Evolutionary conservation across 2,797 vertebrate genomes (phyloP), one percentile per base, ranked within the genome.

Genomic region (Thamnophis elegans): DNA sequence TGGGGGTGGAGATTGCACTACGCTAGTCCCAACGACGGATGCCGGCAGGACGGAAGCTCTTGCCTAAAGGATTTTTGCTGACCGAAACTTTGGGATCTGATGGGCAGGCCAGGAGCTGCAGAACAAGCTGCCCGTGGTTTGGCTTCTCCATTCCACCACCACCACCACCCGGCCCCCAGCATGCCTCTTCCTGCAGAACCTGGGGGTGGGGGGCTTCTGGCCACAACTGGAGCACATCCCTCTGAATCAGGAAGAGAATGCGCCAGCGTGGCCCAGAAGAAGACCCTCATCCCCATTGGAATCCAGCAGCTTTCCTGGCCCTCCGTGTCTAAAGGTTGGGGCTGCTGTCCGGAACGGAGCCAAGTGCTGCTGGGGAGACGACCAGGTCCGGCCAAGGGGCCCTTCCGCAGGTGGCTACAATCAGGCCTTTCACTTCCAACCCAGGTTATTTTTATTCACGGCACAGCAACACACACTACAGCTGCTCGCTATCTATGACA

Each of bases 381-480:
- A 85, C 87, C 88, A 8, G 51, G 14, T 32, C 26, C 26, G 3
- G 60, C 1, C 82, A 93, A 92, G 90, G 87, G 94, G 90, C 14
- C 59, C 94, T 94, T 89, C 3, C 1, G 11, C 12, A 1, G 28
- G 59, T 14, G 91, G 95, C 95, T 12, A 55, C 94, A 95, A 95
- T 54, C 93, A 42, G 12, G 95, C 94, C 92, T 91, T 78, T 86
- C 18, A 62, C 94, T 92, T 93, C 93, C 95, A 97, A 96, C 96
- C 91, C 94, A 92, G 95, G 96, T 97, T 96, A 96, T 96, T 96
- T 97, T 98, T 98, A 98, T 98, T 98, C 73, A 97, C 97, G 93
- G 95, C 95, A 96, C 96, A 95, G 96, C 89, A 95, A 97, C 95
- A 95, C 96, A 94, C 96, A 36, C 96, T 95, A 96, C 97, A 96